Conservation (phyloP, 1,140 invertebrate species). For the Formica exsecta region DNA sequence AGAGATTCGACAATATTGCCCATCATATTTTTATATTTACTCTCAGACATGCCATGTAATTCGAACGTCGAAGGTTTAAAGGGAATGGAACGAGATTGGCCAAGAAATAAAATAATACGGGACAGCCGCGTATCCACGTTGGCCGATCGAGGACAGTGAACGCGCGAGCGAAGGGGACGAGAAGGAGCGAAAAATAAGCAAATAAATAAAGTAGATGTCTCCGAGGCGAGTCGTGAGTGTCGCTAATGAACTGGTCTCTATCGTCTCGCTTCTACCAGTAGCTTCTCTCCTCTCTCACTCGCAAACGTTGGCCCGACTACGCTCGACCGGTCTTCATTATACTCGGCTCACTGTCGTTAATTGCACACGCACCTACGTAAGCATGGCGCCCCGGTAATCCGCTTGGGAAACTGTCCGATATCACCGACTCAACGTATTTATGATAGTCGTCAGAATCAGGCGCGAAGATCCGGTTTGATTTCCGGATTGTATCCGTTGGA, state of each 20-base stretch:
- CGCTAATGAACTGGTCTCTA: constrained; percentile 84
- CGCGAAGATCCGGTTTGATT: constrained; percentile 35
- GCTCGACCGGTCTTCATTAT: constrained; percentile 81
- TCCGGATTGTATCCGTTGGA: constrained; percentile 23
- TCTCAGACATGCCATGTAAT: constrained; percentile 6
- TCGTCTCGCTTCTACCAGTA: constrained; percentile 71
- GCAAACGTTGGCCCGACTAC: constrained; percentile 63
- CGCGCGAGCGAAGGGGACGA: constrained; percentile 50
- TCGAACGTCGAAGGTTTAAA: constrained; percentile 41
- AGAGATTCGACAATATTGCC: constrained; percentile 14
- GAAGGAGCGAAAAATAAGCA: constrained; percentile 76
- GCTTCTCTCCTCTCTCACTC: constrained; percentile 53
- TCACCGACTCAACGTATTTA: constrained; percentile 46
- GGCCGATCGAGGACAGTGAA: constrained; percentile 30
- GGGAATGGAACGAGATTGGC: constrained; percentile 56
- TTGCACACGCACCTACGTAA: constrained; percentile 81
- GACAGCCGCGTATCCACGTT: constrained; percentile 41
- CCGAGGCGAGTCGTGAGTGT: constrained; percentile 79
- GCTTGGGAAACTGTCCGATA: constrained; percentile 74
- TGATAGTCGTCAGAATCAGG: neutral
- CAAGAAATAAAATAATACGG: constrained; percentile 45
- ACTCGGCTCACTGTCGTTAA: constrained; percentile 80
- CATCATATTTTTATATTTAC: constrained; percentile 13
- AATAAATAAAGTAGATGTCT: constrained; percentile 84
- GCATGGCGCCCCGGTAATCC: constrained; percentile 70